Evolutionary conservation across 2,113 vertebrate genomes (phyloP).

Genomic region (Crotalus tigris): DNA sequence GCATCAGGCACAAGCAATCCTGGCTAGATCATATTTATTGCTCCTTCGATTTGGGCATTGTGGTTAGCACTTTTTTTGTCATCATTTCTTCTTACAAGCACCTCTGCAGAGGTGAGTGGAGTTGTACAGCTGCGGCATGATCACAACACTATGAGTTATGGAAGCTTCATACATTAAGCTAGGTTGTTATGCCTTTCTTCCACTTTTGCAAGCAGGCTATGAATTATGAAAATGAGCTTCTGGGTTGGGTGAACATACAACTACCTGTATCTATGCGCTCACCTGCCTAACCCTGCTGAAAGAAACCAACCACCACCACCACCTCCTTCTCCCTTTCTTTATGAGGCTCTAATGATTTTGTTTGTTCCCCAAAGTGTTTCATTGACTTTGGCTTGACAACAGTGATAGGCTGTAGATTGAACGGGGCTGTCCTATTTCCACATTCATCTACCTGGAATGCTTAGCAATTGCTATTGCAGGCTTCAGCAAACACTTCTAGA

Average conservation of each 20-base stretch:
- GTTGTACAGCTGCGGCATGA: conserved; percentile 48
- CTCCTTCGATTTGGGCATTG: conserved; percentile 32
- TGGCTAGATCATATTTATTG: conserved; percentile 30
- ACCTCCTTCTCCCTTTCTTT: not conserved
- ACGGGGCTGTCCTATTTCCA: not conserved
- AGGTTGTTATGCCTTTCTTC: conserved; percentile 71
- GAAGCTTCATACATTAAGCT: conserved; percentile 67
- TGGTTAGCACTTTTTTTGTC: conserved; percentile 53
- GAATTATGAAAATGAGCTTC: conserved; percentile 50
- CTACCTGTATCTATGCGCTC: not conserved
- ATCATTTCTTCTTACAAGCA: conserved; percentile 43
- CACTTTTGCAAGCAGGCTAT: conserved; percentile 62
- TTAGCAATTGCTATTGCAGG: too few species aligned
- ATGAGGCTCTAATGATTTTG: not conserved
- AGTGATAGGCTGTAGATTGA: too few species aligned
- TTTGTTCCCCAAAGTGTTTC: not conserved
- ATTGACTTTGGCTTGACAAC: not conserved
- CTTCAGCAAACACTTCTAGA: not conserved
- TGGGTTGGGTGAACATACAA: not conserved
- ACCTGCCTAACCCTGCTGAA: not conserved
- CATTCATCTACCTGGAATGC: not conserved
- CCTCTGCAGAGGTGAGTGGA: conserved; percentile 42
- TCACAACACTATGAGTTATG: conserved; percentile 65
- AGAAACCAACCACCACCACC: not conserved
- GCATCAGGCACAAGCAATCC: accelerated